Evolutionary conservation across 2,113 vertebrate species (phyloP).

Genomic region (Copsychus sechellarum): DNA sequence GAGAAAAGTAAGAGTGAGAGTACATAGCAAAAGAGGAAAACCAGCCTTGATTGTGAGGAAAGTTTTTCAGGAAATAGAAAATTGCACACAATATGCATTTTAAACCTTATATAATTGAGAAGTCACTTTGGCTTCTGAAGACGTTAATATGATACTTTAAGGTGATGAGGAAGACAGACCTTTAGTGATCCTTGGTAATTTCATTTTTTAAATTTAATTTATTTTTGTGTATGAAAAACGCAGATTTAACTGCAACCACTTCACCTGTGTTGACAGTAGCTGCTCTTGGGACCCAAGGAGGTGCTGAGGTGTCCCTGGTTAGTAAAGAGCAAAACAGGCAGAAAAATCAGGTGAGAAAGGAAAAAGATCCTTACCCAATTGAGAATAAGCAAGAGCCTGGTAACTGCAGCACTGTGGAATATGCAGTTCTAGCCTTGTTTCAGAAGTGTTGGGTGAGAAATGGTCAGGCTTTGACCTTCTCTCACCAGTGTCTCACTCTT

Average conservation of each 20-base stretch:
- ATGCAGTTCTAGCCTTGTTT: neutral
- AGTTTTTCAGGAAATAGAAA: neutral
- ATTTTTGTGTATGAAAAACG: neutral
- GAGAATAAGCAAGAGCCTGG: neutral
- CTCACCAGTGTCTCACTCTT: fast-evolving
- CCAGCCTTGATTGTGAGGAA: neutral
- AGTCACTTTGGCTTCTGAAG: neutral
- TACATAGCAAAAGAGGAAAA: neutral
- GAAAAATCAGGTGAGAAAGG: neutral
- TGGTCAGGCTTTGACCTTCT: neutral
- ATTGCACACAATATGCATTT: neutral
- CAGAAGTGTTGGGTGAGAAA: neutral
- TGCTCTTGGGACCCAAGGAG: neutral
- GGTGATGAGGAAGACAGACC: neutral
- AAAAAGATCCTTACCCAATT: neutral
- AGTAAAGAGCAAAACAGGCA: neutral
- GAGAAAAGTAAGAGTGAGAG: neutral
- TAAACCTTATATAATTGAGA: fast-evolving
- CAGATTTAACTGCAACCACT: neutral
- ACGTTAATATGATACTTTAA: neutral
- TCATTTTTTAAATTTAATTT: neutral
- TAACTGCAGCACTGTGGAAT: neutral
- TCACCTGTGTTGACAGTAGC: neutral
- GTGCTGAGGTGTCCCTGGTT: neutral
- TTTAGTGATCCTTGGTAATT: neutral